Percentiles rank a stretch among this genome's conserved stretches.
Conservation (phyloP, 1,140 invertebrate genomes). For the Hydropsyche tenuis region DNA sequence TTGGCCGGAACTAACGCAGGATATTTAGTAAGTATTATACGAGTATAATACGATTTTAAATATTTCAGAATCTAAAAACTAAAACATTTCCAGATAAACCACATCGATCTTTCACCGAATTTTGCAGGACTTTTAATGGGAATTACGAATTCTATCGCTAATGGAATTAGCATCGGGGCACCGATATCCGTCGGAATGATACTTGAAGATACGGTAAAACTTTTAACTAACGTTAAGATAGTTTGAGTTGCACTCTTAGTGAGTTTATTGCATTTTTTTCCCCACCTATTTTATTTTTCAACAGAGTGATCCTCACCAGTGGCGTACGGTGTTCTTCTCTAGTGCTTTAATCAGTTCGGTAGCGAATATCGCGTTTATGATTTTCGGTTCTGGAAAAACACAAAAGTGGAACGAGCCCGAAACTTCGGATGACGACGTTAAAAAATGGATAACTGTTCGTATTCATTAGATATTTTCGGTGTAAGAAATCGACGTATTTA, state of each 20-base stretch:
- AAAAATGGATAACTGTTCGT: too few species aligned
- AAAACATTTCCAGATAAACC: constrained; percentile 7
- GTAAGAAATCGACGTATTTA: too few species aligned
- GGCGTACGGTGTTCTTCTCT: constrained; percentile 1
- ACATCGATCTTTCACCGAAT: constrained; percentile 17
- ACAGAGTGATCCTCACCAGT: neutral
- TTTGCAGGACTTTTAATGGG: constrained; percentile 16
- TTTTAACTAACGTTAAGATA: neutral
- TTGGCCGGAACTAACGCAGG: constrained; percentile 65
- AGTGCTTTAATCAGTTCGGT: neutral
- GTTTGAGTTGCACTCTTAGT: neutral
- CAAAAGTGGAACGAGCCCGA: neutral
- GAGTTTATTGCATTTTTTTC: neutral
- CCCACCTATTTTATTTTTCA: neutral
- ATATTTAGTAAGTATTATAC: constrained; percentile 63
- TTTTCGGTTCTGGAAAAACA: constrained; percentile 12
- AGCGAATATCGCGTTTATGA: constrained; percentile 2
- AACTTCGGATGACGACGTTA: constrained; percentile 55
- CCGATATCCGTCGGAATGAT: constrained; percentile 9
- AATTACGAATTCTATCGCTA: constrained; percentile 6
- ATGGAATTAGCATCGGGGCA: neutral
- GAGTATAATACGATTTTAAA: neutral
- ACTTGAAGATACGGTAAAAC: constrained; percentile 5
- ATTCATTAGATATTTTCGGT: too few species aligned
- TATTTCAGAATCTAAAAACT: neutral